These are phyloP conservation scores for Ceratotherium simum DNA, from an alignment of 2,113 vertebrate species.

Conservation along the genomic window DNA sequence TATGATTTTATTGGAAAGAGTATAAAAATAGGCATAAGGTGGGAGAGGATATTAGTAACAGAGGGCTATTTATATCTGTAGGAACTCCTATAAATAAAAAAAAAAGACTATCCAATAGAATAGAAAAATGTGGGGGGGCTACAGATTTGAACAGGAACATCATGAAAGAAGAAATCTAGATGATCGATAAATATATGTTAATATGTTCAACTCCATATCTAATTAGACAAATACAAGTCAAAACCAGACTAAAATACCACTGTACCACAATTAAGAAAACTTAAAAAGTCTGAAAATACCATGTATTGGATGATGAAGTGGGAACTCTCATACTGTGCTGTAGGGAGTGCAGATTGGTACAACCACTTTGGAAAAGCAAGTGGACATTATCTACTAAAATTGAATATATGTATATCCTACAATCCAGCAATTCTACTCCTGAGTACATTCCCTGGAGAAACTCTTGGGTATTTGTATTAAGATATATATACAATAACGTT, in stretches of 20 bases:
- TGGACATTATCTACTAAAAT: background rate
- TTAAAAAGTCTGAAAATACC: background rate
- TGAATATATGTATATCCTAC: background rate
- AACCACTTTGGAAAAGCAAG: background rate
- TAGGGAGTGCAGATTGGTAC: background rate
- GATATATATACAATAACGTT: background rate
- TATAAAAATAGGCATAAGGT: background rate
- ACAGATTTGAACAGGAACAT: background rate
- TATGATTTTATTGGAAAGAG: background rate
- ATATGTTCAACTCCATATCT: background rate
- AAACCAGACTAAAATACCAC: background rate
- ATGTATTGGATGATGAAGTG: background rate
- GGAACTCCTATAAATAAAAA: background rate
- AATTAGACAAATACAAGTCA: background rate
- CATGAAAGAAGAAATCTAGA: background rate
- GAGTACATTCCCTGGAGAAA: background rate
- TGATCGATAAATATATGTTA: background rate
- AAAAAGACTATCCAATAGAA: background rate
- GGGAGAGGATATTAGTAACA: background rate
- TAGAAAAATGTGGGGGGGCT: background rate
- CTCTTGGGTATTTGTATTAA: background rate
- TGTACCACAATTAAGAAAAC: background rate
- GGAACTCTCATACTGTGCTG: background rate
- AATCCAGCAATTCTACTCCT: background rate
- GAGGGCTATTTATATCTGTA: background rate